Conservation (phyloP, 2,888 invertebrate genomes). For the Hybos culiciformis region DNA sequence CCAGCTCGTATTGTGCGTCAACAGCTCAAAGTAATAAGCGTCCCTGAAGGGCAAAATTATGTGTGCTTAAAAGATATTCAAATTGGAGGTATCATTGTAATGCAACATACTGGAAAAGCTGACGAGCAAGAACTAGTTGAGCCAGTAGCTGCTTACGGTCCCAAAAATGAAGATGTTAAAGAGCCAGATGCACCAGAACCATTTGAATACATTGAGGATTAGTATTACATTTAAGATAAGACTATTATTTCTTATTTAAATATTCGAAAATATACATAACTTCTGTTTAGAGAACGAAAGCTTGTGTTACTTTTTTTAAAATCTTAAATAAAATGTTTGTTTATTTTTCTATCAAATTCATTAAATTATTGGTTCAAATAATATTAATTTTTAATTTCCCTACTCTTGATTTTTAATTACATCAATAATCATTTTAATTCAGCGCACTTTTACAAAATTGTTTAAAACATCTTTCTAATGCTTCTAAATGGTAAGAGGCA, state of each 20-base stretch:
- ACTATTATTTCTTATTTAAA: neutral
- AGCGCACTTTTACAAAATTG: too few species aligned
- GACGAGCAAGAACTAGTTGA: slow-evolving; percentile 79
- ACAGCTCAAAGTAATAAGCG: slow-evolving; percentile 64
- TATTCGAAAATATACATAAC: too few species aligned
- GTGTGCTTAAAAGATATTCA: slow-evolving; percentile 79
- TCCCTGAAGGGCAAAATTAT: slow-evolving; percentile 71
- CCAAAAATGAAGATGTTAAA: slow-evolving; percentile 84
- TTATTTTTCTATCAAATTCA: too few species aligned
- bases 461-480: too few species aligned
- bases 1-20: slow-evolving; percentile 91
- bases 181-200: slow-evolving; percentile 97
- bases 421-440: too few species aligned
- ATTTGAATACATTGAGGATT: slow-evolving; percentile 85
- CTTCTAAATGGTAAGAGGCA: too few species aligned
- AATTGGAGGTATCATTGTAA: slow-evolving; percentile 93
- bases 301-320: too few species aligned
- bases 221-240: slow-evolving; percentile 15
- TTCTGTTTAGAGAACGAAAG: too few species aligned
- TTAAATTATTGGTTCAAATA: too few species aligned
- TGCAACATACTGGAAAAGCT: slow-evolving; percentile 68
- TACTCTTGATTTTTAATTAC: too few species aligned
- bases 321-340: too few species aligned
- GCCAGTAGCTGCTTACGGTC: slow-evolving; percentile 81
- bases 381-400: too few species aligned